Conservation (phyloP, 2,888 invertebrate species). For the Trissolcus japonicus region DNA sequence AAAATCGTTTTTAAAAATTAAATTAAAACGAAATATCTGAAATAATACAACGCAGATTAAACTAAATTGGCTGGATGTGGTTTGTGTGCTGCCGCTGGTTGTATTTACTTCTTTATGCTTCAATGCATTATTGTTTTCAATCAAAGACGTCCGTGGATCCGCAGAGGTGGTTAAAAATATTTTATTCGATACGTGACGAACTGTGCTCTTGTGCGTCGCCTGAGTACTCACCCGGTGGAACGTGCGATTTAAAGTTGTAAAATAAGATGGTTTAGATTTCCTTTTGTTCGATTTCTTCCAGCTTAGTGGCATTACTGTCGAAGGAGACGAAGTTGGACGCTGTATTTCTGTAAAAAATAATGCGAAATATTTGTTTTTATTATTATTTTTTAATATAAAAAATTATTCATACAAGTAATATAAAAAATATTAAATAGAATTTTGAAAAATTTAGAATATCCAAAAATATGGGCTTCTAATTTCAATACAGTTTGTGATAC, state of each 20-base stretch:
- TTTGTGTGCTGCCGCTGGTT: constrained; percentile 51
- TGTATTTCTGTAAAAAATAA: constrained; percentile 66
- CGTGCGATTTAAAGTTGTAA: constrained; percentile 64
- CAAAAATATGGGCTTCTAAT: no score
- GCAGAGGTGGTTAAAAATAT: constrained; percentile 65
- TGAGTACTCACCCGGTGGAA: constrained; percentile 70
- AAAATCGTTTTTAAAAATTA: constrained; percentile 7
- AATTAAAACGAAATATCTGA: constrained; percentile 62
- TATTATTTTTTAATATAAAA: no score
- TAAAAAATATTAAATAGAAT: no score
- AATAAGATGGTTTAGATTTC: constrained; percentile 61
- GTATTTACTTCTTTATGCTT: constrained; percentile 66
- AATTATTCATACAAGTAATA: no score
- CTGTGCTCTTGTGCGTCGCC: constrained; percentile 69
- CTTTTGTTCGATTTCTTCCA: constrained; percentile 64
- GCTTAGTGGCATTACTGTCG: constrained; percentile 62
- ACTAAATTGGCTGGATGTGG: constrained; percentile 47
- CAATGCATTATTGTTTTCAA: constrained; percentile 69
- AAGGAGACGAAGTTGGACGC: constrained; percentile 63
- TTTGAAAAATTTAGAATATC: no score
- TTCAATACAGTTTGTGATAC: no score
- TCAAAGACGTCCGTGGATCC: constrained; percentile 66
- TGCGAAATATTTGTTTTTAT: constrained; percentile 18
- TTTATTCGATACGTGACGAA: constrained; percentile 64
- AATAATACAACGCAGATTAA: constrained; percentile 59